Evolutionary conservation across 2,888 invertebrate genomes (phyloP).

Genomic region (Auanema freiburgensis): DNA sequence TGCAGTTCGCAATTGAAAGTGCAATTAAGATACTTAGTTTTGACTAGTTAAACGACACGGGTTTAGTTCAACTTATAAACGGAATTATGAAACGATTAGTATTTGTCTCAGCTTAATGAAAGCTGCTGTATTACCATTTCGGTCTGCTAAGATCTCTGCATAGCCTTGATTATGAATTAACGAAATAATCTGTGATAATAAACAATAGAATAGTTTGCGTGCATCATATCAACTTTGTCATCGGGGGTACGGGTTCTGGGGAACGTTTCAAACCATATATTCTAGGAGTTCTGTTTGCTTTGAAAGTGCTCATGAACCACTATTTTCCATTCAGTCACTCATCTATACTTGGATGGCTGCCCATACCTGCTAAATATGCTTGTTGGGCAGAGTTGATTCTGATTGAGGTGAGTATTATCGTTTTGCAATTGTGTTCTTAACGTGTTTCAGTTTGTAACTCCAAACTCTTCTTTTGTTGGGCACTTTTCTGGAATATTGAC

Average conservation of each 20-base stretch:
- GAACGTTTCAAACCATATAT: neutral
- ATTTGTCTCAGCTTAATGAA: neutral
- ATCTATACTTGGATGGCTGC: slow-evolving; percentile 64
- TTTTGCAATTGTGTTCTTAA: too few relatives aligned
- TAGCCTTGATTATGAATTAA: slow-evolving; percentile 7
- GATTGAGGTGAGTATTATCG: slow-evolving; percentile 69
- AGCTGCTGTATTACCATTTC: neutral
- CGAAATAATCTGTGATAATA: too few relatives aligned
- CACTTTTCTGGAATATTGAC: slow-evolving; percentile 74
- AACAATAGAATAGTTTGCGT: too few relatives aligned
- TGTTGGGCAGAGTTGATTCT: slow-evolving; percentile 73
- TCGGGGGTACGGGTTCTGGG: neutral
- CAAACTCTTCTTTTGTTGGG: slow-evolving; percentile 73
- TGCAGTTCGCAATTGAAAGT: slow-evolving; percentile 51
- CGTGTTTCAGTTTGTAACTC: slow-evolving; percentile 73
- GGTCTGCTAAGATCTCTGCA: slow-evolving; percentile 2
- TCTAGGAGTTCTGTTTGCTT: slow-evolving; percentile 72
- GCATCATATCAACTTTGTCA: neutral
- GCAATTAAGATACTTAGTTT: slow-evolving; percentile 33
- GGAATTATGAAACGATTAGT: too few relatives aligned
- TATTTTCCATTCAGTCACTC: slow-evolving; percentile 62
- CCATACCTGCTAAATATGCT: slow-evolving; percentile 69
- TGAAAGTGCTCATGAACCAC: slow-evolving; percentile 70
- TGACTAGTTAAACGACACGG: too few relatives aligned
- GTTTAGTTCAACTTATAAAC: too few relatives aligned